Percentiles rank a stretch among this genome's conserved stretches.
Evolutionary conservation across 2,888 invertebrate species (phyloP).

Genomic region (Oxycera nigricornis): DNA sequence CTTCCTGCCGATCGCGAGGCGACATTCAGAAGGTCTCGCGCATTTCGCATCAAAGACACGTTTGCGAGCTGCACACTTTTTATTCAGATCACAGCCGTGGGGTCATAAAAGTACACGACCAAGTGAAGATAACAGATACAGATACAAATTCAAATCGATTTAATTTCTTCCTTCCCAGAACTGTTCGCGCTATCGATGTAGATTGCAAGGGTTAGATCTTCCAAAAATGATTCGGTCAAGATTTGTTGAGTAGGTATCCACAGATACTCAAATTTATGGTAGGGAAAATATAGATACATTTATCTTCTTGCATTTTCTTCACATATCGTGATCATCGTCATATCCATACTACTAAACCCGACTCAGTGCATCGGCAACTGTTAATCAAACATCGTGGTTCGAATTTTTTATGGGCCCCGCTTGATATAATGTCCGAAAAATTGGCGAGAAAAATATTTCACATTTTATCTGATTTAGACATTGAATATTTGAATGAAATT

Average conservation of each 20-base stretch:
- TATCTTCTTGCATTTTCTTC: too few relatives aligned
- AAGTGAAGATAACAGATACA: not conserved
- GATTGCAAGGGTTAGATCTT: not conserved
- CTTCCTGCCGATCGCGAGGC: not conserved
- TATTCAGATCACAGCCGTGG: slow-evolving; percentile 7
- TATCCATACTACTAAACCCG: not conserved
- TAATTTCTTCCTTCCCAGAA: slow-evolving; percentile 20
- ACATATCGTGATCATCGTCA: not conserved
- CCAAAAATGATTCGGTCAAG: too few relatives aligned
- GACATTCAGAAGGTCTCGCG: not conserved
- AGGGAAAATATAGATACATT: too few relatives aligned
- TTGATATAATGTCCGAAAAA: not conserved
- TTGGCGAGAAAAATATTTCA: not conserved
- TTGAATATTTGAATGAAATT: not conserved
- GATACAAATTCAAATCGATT: not conserved
- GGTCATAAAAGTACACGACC: too few relatives aligned
- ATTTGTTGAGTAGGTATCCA: too few relatives aligned
- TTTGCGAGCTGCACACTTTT: not conserved
- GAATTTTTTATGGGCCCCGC: too few relatives aligned
- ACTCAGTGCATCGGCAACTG: too few relatives aligned
- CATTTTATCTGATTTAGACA: not conserved
- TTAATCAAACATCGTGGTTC: too few relatives aligned
- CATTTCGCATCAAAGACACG: slow-evolving; percentile 22
- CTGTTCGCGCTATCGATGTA: not conserved
- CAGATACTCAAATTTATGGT: too few relatives aligned